A percentile compares a stretch with the other conserved stretches of the same genome.
Evolutionary conservation across 2,113 vertebrate genomes (phyloP).

Genomic region (Rhinolophus ferrumequinum): DNA sequence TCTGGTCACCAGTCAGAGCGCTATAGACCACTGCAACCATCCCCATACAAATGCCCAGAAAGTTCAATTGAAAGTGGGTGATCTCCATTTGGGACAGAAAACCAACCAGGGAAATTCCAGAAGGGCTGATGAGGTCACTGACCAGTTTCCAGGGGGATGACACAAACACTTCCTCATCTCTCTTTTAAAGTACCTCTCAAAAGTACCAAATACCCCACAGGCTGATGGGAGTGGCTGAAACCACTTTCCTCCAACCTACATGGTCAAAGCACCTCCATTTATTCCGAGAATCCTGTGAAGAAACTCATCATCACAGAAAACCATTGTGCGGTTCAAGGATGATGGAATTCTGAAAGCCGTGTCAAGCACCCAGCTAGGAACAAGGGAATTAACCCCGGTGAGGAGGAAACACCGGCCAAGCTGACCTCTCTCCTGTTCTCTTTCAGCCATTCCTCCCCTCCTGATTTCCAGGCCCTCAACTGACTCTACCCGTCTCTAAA

Average conservation of each 20-base stretch:
- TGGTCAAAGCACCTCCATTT: not conserved
- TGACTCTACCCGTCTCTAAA: not conserved
- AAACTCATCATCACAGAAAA: not conserved
- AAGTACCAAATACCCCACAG: constrained; percentile 7
- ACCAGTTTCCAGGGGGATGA: not conserved
- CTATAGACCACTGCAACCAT: not conserved
- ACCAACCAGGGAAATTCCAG: constrained; percentile 49
- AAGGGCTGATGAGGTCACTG: not conserved
- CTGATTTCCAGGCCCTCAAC: not conserved
- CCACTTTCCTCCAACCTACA: not conserved
- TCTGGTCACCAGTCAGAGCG: not conserved
- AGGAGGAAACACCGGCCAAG: not conserved
- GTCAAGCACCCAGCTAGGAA: not conserved
- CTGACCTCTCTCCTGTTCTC: not conserved
- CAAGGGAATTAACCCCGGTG: fast-evolving
- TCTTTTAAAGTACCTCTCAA: not conserved
- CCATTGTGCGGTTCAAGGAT: not conserved
- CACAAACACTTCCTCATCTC: not conserved
- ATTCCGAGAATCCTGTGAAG: not conserved
- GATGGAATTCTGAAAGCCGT: not conserved
- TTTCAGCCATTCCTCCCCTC: too few species aligned
- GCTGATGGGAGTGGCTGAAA: not conserved
- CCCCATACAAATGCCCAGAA: not conserved
- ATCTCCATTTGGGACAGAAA: not conserved
- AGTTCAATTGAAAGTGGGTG: not conserved